A percentile compares a stretch with the other conserved stretches of the same genome.
These are phyloP conservation scores for Ormyrus labotus DNA, from an alignment of 2,888 invertebrate species.

Conservation along the genomic window DNA sequence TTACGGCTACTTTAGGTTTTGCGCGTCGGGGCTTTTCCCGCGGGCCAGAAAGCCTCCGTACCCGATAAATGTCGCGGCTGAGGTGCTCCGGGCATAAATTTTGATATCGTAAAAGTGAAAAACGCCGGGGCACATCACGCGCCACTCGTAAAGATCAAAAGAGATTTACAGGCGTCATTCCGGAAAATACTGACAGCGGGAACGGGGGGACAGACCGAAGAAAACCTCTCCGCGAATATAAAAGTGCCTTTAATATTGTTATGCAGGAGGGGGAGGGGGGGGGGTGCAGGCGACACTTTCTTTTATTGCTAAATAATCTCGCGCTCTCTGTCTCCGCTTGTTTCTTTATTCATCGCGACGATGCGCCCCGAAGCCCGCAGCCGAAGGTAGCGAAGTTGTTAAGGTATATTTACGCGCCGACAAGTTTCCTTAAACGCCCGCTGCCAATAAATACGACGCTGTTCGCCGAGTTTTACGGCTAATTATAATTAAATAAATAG, in stretches of 20 bases:
- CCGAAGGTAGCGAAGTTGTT: neutral
- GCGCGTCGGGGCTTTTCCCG: constrained; percentile 14
- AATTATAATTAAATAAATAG: constrained; percentile 17
- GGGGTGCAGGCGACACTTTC: constrained; percentile 33
- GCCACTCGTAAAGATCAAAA: constrained; percentile 55
- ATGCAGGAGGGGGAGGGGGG: neutral
- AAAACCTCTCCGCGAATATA: neutral
- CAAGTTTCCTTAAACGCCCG: constrained; percentile 22
- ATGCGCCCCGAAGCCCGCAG: neutral
- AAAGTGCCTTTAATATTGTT: constrained; percentile 43
- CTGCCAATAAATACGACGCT: neutral
- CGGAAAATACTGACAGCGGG: constrained; percentile 22
- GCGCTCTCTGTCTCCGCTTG: constrained; percentile 6
- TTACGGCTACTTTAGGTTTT: constrained; percentile 50
- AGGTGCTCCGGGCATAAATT: constrained; percentile 54
- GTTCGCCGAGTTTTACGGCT: neutral
- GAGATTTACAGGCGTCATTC: constrained; percentile 53
- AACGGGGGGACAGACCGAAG: neutral
- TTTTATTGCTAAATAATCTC: constrained; percentile 54
- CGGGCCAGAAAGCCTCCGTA: neutral
- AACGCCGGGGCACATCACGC: constrained; percentile 40
- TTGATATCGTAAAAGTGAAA: constrained; percentile 58
- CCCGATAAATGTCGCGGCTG: constrained; percentile 51
- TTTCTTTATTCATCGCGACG: neutral
- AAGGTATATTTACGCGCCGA: constrained; percentile 30